Conservation (phyloP, 2,797 vertebrate genomes). For the Enteromius anoplus region DNA sequence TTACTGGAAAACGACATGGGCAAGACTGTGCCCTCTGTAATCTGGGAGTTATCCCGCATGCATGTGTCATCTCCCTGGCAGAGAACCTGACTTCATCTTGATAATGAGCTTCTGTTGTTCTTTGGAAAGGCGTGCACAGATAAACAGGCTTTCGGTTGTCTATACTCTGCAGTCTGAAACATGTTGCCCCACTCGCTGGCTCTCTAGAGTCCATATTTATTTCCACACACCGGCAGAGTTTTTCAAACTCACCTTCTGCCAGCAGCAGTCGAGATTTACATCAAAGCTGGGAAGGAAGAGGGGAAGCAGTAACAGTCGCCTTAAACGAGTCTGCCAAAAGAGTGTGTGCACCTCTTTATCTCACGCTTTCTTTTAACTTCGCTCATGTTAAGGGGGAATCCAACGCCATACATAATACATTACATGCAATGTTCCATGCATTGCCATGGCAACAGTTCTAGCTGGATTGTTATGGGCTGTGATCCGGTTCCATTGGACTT, state of each 20-base stretch:
- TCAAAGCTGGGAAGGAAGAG: conserved; percentile 17
- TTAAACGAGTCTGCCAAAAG: conserved; percentile 8
- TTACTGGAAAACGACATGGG: not conserved
- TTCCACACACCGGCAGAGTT: conserved; percentile 43
- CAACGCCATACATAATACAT: conserved; percentile 86
- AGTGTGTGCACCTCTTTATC: conserved; percentile 47
- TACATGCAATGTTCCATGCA: conserved; percentile 81
- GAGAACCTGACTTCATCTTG: not conserved
- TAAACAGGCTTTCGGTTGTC: not conserved
- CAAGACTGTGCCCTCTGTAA: not conserved
- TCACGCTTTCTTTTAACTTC: conserved; percentile 75
- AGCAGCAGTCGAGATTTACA: conserved; percentile 36
- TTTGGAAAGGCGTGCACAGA: not conserved
- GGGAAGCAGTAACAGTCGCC: conserved; percentile 31
- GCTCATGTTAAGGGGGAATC: conserved; percentile 77
- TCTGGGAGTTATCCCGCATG: not conserved
- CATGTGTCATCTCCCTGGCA: not conserved
- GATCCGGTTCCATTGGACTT: conserved; percentile 78
- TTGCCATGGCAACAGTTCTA: conserved; percentile 86
- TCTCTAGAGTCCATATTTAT: conserved; percentile 33
- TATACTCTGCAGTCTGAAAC: conserved; percentile 3
- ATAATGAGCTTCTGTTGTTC: not conserved
- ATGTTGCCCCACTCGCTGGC: conserved; percentile 17
- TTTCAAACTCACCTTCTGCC: conserved; percentile 42
- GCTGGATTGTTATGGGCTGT: conserved; percentile 84